phyloP scores from a whole-genome alignment of 2,797 vertebrate genomes.

The Siniperca scherzeri region DNA sequence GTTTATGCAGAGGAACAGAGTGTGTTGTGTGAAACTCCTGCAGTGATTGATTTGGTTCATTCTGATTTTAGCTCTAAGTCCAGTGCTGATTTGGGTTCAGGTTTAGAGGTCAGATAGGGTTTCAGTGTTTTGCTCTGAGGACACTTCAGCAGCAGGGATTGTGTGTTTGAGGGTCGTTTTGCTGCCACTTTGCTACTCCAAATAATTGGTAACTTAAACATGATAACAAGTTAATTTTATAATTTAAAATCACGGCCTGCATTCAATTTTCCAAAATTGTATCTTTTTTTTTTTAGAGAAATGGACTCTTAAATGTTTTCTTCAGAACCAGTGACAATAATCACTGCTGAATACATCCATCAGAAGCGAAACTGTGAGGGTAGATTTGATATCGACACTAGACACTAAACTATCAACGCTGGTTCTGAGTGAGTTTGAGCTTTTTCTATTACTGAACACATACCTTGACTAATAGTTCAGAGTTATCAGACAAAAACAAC shows the following conservation, averaged over 20 bases:
- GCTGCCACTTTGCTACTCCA: neutral
- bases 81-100: neutral
- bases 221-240: neutral
- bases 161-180: neutral
- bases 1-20: neutral
- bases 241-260: neutral
- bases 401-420: neutral
- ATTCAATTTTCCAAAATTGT: fast-evolving
- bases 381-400: neutral
- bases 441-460: neutral
- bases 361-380: neutral
- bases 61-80: neutral
- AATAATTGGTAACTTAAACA: neutral
- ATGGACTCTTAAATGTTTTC: neutral
- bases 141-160: neutral
- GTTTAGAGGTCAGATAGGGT: neutral
- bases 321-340: neutral
- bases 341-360: constrained; percentile 1
- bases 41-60: no score
- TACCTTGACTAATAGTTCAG: neutral
- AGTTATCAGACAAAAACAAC: neutral
- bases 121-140: neutral
- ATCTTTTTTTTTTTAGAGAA: neutral
- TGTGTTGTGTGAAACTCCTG: neutral
- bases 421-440: neutral